phyloP scores from a whole-genome alignment of 2,797 vertebrate species.

The Potorous gilbertii region DNA sequence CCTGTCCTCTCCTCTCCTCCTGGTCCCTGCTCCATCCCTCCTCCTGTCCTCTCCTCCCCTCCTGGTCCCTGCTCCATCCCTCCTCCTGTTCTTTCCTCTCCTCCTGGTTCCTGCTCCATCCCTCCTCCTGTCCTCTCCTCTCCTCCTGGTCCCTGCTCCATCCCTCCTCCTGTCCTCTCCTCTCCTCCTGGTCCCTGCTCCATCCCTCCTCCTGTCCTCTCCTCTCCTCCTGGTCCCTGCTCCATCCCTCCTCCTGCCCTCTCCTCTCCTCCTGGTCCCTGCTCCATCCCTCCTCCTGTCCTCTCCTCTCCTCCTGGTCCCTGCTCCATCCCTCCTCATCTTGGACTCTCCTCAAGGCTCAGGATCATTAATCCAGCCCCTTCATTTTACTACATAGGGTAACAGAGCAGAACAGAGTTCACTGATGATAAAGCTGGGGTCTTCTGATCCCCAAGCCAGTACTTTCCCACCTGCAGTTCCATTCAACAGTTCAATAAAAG shows the following conservation, averaged over 20 bases:
- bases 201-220: too few species aligned
- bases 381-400: neutral
- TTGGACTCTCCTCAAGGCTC: neutral
- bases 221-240: too few species aligned
- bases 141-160: too few species aligned
- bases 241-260: too few species aligned
- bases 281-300: too few species aligned
- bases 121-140: too few species aligned
- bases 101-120: neutral
- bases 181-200: neutral
- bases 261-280: too few species aligned
- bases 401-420: neutral
- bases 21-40: too few species aligned
- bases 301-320: too few species aligned
- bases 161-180: neutral
- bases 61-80: neutral
- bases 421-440: neutral
- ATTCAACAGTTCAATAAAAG: neutral
- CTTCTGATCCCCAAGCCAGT: neutral
- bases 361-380: neutral
- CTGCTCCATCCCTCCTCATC: neutral
- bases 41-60: too few species aligned
- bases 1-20: too few species aligned
- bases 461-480: neutral
- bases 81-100: rapidly evolving